Conservation (phyloP, 2,797 vertebrate genomes). For the Anguilla anguilla region DNA sequence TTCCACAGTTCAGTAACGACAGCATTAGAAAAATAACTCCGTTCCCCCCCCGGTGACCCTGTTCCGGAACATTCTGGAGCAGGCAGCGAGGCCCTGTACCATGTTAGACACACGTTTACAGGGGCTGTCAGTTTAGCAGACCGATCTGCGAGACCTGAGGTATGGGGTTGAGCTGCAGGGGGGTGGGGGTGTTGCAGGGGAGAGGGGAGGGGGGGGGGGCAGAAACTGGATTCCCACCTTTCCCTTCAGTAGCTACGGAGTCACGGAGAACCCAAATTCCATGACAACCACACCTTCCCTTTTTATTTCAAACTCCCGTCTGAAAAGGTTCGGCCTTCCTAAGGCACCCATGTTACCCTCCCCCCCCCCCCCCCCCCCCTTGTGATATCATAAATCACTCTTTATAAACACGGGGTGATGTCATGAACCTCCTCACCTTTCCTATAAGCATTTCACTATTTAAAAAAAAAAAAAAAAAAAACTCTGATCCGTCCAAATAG, state of each 20-base stretch:
- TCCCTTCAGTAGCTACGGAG: not conserved
- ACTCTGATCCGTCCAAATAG: not conserved
- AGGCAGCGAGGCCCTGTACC: not conserved
- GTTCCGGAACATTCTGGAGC: not conserved
- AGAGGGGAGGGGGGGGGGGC: not conserved
- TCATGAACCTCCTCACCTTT: not conserved
- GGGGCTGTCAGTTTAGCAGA: not conserved
- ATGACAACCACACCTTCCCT: not conserved
- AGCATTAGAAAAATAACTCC: not conserved
- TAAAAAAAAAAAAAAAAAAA: not conserved
- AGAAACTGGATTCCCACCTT: not conserved
- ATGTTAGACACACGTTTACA: not conserved
- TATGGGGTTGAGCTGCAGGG: not conserved
- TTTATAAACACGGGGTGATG: no score
- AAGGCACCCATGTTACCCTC: not conserved
- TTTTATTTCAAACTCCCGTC: conserved; percentile 8
- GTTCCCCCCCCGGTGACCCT: not conserved
- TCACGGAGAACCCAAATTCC: not conserved
- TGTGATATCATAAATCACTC: no score
- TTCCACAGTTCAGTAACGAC: not conserved
- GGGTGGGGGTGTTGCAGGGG: not conserved
- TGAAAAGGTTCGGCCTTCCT: not conserved
- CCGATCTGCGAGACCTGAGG: not conserved
- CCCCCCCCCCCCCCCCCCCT: no score
- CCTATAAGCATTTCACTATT: not conserved